A percentile compares a stretch with the other conserved stretches of the same genome.
phyloP scores from a whole-genome alignment of 2,113 vertebrate species.

The Leucopsar rothschildi region DNA sequence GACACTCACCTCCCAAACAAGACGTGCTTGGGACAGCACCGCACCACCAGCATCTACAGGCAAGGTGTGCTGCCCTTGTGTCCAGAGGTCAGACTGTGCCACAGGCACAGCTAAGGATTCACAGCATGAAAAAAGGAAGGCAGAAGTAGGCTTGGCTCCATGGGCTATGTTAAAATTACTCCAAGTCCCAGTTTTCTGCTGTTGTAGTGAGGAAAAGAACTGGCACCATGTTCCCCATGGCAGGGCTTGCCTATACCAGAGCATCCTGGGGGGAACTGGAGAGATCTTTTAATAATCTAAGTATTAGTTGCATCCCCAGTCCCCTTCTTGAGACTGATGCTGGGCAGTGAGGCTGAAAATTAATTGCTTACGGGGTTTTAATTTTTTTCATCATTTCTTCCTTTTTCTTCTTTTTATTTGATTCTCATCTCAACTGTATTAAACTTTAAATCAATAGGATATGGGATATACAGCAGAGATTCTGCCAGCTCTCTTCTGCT shows the following conservation, averaged over 20 bases:
- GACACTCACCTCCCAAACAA: background rate
- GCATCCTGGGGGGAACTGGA: background rate
- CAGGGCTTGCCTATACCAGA: background rate
- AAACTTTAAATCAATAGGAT: background rate
- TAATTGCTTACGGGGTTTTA: background rate
- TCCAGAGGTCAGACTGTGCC: background rate
- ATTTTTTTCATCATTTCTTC: background rate
- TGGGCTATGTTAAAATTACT: background rate
- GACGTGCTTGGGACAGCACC: background rate
- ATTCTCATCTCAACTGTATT: background rate
- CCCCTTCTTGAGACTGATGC: background rate
- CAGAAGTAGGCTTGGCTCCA: background rate
- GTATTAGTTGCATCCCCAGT: background rate
- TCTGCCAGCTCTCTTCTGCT: background rate
- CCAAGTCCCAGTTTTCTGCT: background rate
- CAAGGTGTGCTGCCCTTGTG: fast-evolving
- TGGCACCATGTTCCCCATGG: background rate
- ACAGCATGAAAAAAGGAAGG: fast-evolving
- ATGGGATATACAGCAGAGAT: background rate
- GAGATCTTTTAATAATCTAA: background rate
- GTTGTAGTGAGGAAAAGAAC: background rate
- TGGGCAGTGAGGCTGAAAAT: slow-evolving; percentile 8
- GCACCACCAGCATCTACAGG: fast-evolving
- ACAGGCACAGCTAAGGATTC: background rate
- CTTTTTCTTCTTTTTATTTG: background rate